These are phyloP conservation scores for Characodon lateralis DNA, from an alignment of 2,797 vertebrate species.

Conservation along the genomic window DNA sequence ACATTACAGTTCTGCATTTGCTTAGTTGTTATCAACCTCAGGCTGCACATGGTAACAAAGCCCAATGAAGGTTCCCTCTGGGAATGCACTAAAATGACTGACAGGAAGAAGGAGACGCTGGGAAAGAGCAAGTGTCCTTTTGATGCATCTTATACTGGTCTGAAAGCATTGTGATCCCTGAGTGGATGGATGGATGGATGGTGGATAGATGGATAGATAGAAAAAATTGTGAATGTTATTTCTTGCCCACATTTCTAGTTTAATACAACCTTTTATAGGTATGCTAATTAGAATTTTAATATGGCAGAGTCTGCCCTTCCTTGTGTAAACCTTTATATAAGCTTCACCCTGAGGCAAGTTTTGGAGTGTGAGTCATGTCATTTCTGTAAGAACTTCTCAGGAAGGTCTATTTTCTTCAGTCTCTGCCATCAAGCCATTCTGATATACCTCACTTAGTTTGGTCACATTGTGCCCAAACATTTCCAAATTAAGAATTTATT, in stretches of 20 bases:
- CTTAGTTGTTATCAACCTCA: conserved; percentile 4
- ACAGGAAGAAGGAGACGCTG: conserved; percentile 11
- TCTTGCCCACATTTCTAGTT: background rate
- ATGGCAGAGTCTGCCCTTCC: conserved; percentile 1
- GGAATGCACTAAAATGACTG: conserved; percentile 8
- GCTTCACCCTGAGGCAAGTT: conserved; percentile 2
- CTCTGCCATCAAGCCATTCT: background rate
- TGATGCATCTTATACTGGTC: conserved; percentile 7
- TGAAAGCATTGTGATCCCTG: conserved; percentile 11
- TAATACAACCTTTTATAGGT: conserved; percentile 8
- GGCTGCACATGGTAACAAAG: conserved; percentile 12
- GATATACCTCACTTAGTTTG: background rate
- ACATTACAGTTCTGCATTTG: background rate
- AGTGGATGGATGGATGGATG: conserved; percentile 1
- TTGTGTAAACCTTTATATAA: background rate
- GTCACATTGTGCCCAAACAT: background rate
- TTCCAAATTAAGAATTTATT: background rate
- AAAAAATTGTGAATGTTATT: conserved; percentile 7
- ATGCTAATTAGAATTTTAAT: conserved; percentile 17
- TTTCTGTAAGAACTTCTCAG: conserved; percentile 19
- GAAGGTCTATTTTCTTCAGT: conserved; percentile 5
- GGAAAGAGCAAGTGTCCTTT: conserved; percentile 9
- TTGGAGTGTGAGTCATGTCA: conserved; percentile 15
- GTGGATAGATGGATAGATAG: conserved; percentile 1
- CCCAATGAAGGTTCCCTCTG: conserved; percentile 18